phyloP scores from a whole-genome alignment of 2,113 vertebrate genomes.

The Forbesichthys papilliferus region DNA sequence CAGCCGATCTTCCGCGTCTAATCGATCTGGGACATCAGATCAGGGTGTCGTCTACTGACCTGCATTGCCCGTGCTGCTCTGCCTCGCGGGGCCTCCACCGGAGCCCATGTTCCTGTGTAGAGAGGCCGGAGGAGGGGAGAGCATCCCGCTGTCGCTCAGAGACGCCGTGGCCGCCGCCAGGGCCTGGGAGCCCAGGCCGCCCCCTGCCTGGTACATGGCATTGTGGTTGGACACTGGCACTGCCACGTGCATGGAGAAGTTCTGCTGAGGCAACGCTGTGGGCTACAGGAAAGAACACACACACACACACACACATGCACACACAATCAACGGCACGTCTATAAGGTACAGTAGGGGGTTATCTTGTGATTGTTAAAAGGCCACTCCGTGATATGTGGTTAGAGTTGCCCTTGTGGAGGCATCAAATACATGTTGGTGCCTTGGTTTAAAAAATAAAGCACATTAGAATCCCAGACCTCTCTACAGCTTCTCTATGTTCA shows the following conservation, averaged over 20 bases:
- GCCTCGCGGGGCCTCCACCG: conserved; percentile 87
- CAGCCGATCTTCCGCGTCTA: neutral
- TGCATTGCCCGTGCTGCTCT: conserved; percentile 88
- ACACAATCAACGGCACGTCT: conserved; percentile 35
- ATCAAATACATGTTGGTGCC: too few species aligned
- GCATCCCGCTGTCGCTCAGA: conserved; percentile 89
- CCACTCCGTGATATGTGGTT: too few species aligned
- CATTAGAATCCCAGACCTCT: too few species aligned
- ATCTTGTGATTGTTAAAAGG: conserved; percentile 21
- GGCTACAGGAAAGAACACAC: conserved; percentile 75
- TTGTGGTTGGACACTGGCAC: conserved; percentile 94
- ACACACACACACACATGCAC: conserved; percentile 40
- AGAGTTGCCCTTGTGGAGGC: too few species aligned
- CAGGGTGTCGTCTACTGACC: conserved; percentile 67
- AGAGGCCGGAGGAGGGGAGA: conserved; percentile 86
- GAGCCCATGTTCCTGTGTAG: conserved; percentile 91
- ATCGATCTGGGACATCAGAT: neutral
- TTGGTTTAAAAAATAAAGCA: too few species aligned
- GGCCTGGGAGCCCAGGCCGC: conserved; percentile 85
- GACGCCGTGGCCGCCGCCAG: conserved; percentile 85
- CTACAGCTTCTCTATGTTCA: too few species aligned
- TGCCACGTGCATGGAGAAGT: conserved; percentile 98
- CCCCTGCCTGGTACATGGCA: conserved; percentile 91
- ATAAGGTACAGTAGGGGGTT: conserved; percentile 33
- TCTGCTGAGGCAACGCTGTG: conserved; percentile 89